Percentiles rank a stretch among this genome's conserved stretches.
Conservation (phyloP, 1,140 invertebrate genomes). For the Procambarus virginalis region DNA sequence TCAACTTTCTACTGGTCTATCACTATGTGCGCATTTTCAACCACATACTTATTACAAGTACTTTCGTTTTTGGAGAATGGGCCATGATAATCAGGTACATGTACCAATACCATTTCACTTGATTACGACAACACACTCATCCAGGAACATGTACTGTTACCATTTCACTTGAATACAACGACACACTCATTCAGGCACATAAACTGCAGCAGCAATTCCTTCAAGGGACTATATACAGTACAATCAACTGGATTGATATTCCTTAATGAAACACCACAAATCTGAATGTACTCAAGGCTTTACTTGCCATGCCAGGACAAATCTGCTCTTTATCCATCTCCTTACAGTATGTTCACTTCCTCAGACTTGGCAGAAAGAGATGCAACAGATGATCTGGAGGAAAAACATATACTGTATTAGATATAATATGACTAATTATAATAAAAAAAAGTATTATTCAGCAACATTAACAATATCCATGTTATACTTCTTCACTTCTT, state of each 20-base stretch:
- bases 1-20: too few species aligned
- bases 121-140: not conserved
- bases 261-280: not conserved
- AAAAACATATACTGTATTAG: not conserved
- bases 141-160: not conserved
- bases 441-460: too few species aligned
- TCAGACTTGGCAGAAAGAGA: constrained; percentile 67
- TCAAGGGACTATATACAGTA: not conserved
- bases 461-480: too few species aligned
- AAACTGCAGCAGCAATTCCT: constrained; percentile 18
- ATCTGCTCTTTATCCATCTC: not conserved
- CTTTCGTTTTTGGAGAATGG: too few species aligned
- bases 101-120: not conserved
- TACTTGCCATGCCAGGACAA: not conserved
- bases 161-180: not conserved
- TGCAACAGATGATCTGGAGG: constrained; percentile 67
- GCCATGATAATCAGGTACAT: too few species aligned
- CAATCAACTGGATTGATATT: not conserved
- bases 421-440: too few species aligned
- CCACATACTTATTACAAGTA: too few species aligned
- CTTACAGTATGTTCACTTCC: constrained; percentile 63
- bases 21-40: too few species aligned
- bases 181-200: not conserved
- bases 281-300: not conserved
- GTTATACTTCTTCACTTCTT: not conserved